These are phyloP conservation scores for Synergus japonicus DNA, from an alignment of 2,888 invertebrate species.

Conservation along the genomic window DNA sequence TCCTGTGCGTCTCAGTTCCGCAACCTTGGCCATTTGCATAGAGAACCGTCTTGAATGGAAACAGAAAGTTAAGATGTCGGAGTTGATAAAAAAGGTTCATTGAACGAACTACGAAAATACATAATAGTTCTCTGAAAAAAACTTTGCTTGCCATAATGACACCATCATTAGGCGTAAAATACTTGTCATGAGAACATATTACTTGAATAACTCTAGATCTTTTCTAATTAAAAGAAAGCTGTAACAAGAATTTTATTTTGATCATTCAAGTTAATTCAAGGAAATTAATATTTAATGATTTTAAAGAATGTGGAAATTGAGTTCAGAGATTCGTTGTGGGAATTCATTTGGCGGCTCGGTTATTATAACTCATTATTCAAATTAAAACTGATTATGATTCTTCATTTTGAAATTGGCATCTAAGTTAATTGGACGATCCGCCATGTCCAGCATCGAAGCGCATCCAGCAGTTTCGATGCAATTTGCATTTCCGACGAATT, in stretches of 20 bases:
- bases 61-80: conserved; percentile 40
- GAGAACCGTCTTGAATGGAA: conserved; percentile 20
- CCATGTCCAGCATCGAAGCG: conserved; percentile 18
- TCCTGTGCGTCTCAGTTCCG: conserved; percentile 36
- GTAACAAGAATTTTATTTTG: too few species aligned
- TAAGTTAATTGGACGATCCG: conserved; percentile 29
- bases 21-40: conserved; percentile 30
- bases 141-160: neutral
- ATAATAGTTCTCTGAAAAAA: neutral
- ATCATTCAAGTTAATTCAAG: too few species aligned
- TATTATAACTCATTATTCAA: neutral
- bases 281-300: neutral
- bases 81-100: conserved; percentile 31
- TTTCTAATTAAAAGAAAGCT: too few species aligned
- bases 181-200: neutral
- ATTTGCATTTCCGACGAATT: conserved; percentile 26
- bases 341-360: neutral
- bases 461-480: conserved; percentile 16
- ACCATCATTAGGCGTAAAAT: neutral
- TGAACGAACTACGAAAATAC: neutral
- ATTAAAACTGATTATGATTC: conserved; percentile 24
- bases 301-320: neutral
- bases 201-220: neutral
- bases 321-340: neutral
- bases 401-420: conserved; percentile 18